A percentile compares a stretch with the other conserved stretches of the same genome.
Conservation (phyloP, 2,888 invertebrate genomes). For the Epiperipatus broadwayi region DNA sequence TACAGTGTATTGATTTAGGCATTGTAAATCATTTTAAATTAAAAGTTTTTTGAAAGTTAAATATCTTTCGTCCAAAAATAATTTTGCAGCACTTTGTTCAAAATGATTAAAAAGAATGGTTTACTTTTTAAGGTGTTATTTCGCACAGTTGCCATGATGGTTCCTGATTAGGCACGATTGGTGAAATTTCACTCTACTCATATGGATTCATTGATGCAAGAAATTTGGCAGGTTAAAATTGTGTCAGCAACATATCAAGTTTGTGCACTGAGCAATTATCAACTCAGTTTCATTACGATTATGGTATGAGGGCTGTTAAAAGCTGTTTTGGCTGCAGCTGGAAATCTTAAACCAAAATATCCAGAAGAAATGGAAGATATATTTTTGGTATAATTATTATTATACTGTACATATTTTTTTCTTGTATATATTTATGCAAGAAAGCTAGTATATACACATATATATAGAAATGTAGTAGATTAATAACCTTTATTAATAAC, state of each 20-base stretch:
- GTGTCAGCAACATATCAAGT: constrained; percentile 87
- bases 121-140: constrained; percentile 42
- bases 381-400: constrained; percentile 26
- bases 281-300: constrained; percentile 85
- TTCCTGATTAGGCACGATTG: constrained; percentile 74
- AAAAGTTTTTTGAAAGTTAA: not conserved
- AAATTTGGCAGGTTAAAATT: constrained; percentile 70
- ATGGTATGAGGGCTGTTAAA: constrained; percentile 90
- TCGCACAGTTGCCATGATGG: constrained; percentile 75
- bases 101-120: no score
- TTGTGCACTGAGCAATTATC: constrained; percentile 82
- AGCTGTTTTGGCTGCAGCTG: constrained; percentile 64
- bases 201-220: constrained; percentile 61
- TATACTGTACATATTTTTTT: no score
- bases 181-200: constrained; percentile 63
- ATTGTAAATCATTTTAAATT: constrained; percentile 1
- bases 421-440: constrained; percentile 5
- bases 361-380: constrained; percentile 53
- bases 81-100: not conserved
- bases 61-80: not conserved
- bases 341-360: constrained; percentile 65
- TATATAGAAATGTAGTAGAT: no score
- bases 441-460: no score
- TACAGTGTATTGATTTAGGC: no score
- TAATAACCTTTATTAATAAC: no score